Base-by-base conservation (phyloP, 1,140 invertebrate species). In the Agraylea sexmaculata region DNA sequence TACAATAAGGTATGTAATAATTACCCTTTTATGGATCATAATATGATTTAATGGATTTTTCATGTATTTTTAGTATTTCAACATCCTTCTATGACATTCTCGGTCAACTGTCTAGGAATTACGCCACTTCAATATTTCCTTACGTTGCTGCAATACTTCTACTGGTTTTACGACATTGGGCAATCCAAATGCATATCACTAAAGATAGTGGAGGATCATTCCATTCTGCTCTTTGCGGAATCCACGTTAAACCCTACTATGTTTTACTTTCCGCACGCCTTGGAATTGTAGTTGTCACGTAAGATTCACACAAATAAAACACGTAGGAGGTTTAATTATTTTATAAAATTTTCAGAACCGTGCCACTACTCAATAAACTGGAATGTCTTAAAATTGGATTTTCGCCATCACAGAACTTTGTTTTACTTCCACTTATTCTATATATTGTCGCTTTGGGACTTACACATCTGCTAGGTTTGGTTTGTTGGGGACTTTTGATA, bases 1-100 rank as follows among this genome's bases (percentile, higher is more conserved):
- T 52, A 52, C 51, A 41, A 62, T 80, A 12, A 70, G 62, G 68
- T 70, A 52, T 15, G 23, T 37, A 25, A n/a, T n/a, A n/a, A n/a
- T n/a, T n/a, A n/a, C n/a, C n/a, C n/a, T n/a, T n/a, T n/a, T n/a
- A n/a, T n/a, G n/a, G n/a, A n/a, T n/a, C n/a, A n/a, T n/a, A n/a
- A n/a, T n/a, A 8, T 37, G 19, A 11, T 35, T 36, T 7, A 22
- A 35, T 4, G 13, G 27, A 2, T 34, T 15, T 39, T 44, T 30
- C 11, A 39, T 43, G 22, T 30, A 47, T 46, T 58, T 56, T 47
- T 37, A 66, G 62, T 27, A 56, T 65, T 15, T 33, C 46, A 31
- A 32, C 51, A 16, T 56, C 56, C 18, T 33, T 56, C 18, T 39
- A 52, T 22, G 59, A 56, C 18, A 47, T 48, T 18, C 45, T 63